These are phyloP conservation scores for Wasmannia auropunctata DNA, from an alignment of 1,140 invertebrate species.

Conservation along the genomic window DNA sequence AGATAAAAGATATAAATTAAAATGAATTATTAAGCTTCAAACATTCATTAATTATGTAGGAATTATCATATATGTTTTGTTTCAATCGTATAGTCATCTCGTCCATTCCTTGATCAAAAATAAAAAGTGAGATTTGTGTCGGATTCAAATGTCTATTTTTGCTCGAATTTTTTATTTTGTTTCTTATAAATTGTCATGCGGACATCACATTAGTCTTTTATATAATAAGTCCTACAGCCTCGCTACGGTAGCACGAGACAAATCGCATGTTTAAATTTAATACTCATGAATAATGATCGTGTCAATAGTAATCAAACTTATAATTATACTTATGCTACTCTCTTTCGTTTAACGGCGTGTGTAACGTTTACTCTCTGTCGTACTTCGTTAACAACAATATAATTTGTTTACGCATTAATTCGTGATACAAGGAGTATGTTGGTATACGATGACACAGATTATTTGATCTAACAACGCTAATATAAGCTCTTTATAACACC, in stretches of 20 bases:
- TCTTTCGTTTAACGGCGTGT: conserved; percentile 19
- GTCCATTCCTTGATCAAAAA: background rate
- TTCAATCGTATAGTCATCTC: background rate
- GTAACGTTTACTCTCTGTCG: conserved; percentile 6
- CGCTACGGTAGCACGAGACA: background rate
- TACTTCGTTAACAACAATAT: conserved; percentile 34
- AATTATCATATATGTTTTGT: conserved; percentile 37
- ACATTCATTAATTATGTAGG: conserved; percentile 22
- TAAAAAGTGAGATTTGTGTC: background rate
- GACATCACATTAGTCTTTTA: background rate
- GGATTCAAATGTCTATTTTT: background rate
- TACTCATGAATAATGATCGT: background rate
- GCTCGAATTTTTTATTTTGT: background rate
- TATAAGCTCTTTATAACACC: conserved; percentile 25
- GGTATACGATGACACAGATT: conserved; percentile 7
- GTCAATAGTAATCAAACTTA: conserved; percentile 8
- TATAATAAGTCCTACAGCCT: conserved; percentile 12
- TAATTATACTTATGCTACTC: background rate
- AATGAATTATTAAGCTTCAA: conserved; percentile 2
- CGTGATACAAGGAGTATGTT: background rate
- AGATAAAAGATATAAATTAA: background rate
- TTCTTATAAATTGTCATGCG: background rate
- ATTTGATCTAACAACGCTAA: background rate
- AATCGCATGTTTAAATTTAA: conserved; percentile 24
- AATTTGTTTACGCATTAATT: conserved; percentile 49